Evolutionary conservation across 2,888 invertebrate species (phyloP), one percentile per base, ranked within the genome.

Genomic region (Tipula vernalis): DNA sequence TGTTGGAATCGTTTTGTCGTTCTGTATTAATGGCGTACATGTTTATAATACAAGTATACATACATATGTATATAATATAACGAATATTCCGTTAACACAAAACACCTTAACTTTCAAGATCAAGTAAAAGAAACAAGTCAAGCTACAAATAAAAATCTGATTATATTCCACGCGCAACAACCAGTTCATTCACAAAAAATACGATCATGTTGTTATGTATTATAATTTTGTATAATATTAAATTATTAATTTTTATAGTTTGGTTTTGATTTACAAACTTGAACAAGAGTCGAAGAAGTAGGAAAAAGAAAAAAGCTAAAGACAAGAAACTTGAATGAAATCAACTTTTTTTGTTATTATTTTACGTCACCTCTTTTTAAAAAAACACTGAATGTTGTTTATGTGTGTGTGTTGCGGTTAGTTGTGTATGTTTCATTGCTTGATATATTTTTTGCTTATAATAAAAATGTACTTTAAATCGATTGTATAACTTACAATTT

Each of bases 91-190:
- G 71, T 71, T 71, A 28, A 28, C 28, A 71, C 71, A 71, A 71
- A 71, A 71, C 71, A 71, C 71, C 71, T 71, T 71, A 71, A 71
- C 28, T 71, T 71, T 71, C 71, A 71, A 71, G 71, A 71, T 71
- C 71, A 71, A 18, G 28, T 28, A 18, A 71, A 71, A 71, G 28
- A 71, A 83, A 83, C 84, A 41, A 84, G 41, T 84, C 36, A 84
- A n/a, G 41, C 84, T 41, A 84, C 39, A 84, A 84, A 84, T 12
- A 71, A 28, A n/a, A 71, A 71, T 10, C 5, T 71, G 71, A 84
- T 84, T 84, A 36, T 84, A 84, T 84, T 84, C 84, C 84, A 84
- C 84, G 84, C 84, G 84, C 84, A 84, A 84, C 84, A 84, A 84
- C 84, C 84, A 84, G 84, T 84, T 84, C 84, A 84, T 84, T 84